These are phyloP conservation scores for Euborellia annulipes DNA, from an alignment of 1,140 invertebrate species.

Conservation along the genomic window DNA sequence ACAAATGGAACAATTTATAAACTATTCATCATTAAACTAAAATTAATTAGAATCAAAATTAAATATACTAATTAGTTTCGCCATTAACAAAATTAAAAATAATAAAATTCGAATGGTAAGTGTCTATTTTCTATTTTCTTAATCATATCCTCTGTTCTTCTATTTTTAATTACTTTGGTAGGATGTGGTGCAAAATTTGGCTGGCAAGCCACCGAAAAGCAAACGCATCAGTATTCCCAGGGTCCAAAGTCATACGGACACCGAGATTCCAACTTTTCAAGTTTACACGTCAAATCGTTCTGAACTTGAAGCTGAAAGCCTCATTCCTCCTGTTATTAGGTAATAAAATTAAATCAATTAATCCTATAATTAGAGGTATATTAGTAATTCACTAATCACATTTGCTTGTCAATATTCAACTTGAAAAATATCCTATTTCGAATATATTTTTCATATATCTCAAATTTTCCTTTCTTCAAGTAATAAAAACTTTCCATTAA, in stretches of 20 bases:
- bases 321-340: conserved; percentile 14
- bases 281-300: conserved; percentile 16
- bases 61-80: too few relatives aligned
- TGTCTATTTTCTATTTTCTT: too few relatives aligned
- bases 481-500: too few relatives aligned
- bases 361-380: too few relatives aligned
- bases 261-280: conserved; percentile 28
- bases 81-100: too few relatives aligned
- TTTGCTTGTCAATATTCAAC: not conserved
- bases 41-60: too few relatives aligned
- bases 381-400: not conserved
- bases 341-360: conserved; percentile 3
- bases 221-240: conserved; percentile 32
- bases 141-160: too few relatives aligned
- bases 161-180: not conserved
- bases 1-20: too few relatives aligned
- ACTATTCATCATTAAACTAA: too few relatives aligned
- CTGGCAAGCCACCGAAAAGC: conserved; percentile 12
- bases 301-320: conserved; percentile 23
- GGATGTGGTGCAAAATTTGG: conserved; percentile 8
- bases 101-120: too few relatives aligned
- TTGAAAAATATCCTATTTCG: conserved; percentile 1
- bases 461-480: too few relatives aligned
- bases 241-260: conserved; percentile 31
- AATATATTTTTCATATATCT: too few relatives aligned